phyloP scores from a whole-genome alignment of 2,888 invertebrate genomes.

The Fragum whitleyi region DNA sequence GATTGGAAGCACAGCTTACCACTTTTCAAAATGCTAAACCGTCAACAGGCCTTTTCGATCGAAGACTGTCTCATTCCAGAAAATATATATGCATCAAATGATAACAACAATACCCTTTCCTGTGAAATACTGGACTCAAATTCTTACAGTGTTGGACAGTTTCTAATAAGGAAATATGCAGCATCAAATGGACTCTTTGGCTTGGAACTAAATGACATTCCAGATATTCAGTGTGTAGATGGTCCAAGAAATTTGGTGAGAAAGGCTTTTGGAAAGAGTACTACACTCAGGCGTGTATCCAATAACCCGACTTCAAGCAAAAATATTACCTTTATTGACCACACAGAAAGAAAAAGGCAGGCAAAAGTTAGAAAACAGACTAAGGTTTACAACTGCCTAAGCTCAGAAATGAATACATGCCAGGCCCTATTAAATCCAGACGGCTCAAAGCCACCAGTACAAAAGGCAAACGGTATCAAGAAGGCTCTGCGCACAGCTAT shows the following conservation, averaged over 20 bases:
- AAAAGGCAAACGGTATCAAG: slow-evolving; percentile 35
- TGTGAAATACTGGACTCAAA: slow-evolving; percentile 33
- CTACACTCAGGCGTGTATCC: slow-evolving; percentile 26
- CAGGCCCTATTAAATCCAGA: slow-evolving; percentile 46
- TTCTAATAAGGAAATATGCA: slow-evolving; percentile 38
- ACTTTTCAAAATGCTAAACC: not conserved
- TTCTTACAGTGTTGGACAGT: slow-evolving; percentile 26
- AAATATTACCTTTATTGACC: not conserved
- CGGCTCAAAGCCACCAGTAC: slow-evolving; percentile 40
- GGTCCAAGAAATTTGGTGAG: slow-evolving; percentile 31
- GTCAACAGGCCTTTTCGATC: not conserved
- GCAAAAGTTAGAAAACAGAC: slow-evolving; percentile 22
- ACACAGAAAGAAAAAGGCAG: slow-evolving; percentile 21
- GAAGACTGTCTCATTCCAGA: slow-evolving; percentile 12
- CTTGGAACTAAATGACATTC: slow-evolving; percentile 9
- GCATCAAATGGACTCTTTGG: slow-evolving; percentile 24
- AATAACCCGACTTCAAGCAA: not conserved
- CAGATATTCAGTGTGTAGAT: slow-evolving; percentile 5
- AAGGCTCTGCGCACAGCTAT: slow-evolving; percentile 14
- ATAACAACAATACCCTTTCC: not conserved
- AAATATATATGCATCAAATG: slow-evolving; percentile 34
- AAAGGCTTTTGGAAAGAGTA: slow-evolving; percentile 31
- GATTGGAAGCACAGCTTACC: slow-evolving; percentile 16
- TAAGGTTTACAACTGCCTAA: slow-evolving; percentile 22
- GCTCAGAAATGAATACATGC: slow-evolving; percentile 45